Percentiles rank a stretch among this genome's conserved stretches.
phyloP scores from a whole-genome alignment of 2,113 vertebrate species.

The Ariopsis seemanni region DNA sequence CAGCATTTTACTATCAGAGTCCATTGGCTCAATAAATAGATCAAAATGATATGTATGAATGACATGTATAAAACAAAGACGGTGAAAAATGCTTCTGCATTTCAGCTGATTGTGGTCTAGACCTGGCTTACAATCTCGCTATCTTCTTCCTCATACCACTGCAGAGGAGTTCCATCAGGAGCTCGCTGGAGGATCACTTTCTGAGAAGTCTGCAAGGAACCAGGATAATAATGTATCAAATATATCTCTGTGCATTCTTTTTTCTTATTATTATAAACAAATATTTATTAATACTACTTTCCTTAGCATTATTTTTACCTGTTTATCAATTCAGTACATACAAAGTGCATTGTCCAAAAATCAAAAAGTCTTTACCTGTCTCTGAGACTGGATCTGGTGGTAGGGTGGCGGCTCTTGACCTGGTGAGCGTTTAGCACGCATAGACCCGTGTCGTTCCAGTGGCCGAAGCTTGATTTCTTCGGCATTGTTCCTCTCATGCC shows the following conservation, averaged over 20 bases:
- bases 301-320: background rate
- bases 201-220: conserved; percentile 67
- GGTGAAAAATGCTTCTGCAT: conserved; percentile 7
- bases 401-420: conserved; percentile 67
- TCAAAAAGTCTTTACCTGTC: conserved; percentile 61
- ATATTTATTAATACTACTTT: background rate
- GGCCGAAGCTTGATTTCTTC: conserved; percentile 65
- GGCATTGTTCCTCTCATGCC: conserved; percentile 80
- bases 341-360: background rate
- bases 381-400: conserved; percentile 40
- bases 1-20: conserved; percentile 58
- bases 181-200: conserved; percentile 79
- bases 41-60: conserved; percentile 52
- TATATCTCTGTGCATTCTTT: background rate
- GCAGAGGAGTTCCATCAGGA: conserved; percentile 80
- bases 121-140: conserved; percentile 87
- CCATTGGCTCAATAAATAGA: conserved; percentile 70
- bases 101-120: conserved; percentile 57
- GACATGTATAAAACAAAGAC: background rate
- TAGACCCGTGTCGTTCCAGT: conserved; percentile 70
- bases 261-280: background rate
- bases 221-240: background rate
- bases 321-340: background rate
- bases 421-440: conserved; percentile 63
- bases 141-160: conserved; percentile 83